phyloP scores from a whole-genome alignment of 1,140 invertebrate genomes.

The Pachypsylla venusta region DNA sequence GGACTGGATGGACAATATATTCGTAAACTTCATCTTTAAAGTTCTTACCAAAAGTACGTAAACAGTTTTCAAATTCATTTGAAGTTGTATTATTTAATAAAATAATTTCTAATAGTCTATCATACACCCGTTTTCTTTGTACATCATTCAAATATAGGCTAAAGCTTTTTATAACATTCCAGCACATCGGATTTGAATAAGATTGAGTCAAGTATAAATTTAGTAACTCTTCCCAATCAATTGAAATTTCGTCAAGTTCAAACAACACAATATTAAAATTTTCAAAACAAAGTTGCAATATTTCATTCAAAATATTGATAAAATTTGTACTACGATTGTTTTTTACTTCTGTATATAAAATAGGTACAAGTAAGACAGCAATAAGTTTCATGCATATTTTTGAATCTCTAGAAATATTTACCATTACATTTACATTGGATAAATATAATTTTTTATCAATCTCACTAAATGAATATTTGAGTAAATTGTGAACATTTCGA shows the following conservation, averaged over 20 bases:
- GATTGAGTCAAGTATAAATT: background rate
- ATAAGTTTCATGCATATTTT: constrained; percentile 9
- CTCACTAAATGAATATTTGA: constrained; percentile 12
- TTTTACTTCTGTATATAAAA: constrained; percentile 14
- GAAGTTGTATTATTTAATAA: background rate
- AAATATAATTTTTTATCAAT: constrained; percentile 13
- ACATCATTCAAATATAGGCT: background rate
- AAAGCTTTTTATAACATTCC: background rate
- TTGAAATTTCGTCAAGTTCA: background rate
- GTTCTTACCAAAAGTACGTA: background rate
- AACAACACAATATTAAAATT: background rate
- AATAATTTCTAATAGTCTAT: background rate
- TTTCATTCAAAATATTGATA: background rate
- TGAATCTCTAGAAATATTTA: constrained; percentile 12
- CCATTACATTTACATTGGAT: background rate
- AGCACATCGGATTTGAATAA: background rate
- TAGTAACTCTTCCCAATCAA: background rate
- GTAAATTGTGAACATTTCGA: constrained; percentile 10
- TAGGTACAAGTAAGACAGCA: constrained; percentile 6
- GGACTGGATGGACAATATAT: background rate
- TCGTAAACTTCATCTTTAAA: background rate
- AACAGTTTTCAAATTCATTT: background rate
- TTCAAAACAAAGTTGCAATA: background rate
- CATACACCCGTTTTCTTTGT: background rate
- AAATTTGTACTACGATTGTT: background rate